A percentile compares a stretch with the other conserved stretches of the same genome.
phyloP scores from a whole-genome alignment of 2,888 invertebrate genomes.

The Cylloceria caligata region DNA sequence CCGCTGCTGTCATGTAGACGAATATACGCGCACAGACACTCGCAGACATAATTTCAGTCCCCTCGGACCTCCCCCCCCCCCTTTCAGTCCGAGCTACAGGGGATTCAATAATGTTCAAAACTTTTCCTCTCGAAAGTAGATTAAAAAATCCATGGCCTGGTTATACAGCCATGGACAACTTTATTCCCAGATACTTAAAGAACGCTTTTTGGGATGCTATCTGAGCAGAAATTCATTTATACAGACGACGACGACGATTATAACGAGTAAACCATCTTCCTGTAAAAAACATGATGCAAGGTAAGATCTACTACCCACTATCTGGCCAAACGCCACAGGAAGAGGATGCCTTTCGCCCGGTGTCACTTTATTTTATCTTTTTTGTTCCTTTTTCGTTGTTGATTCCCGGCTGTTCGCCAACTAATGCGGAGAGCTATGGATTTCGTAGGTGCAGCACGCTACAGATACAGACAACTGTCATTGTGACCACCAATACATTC shows the following conservation, averaged over 20 bases:
- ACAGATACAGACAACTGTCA: slow-evolving; percentile 13
- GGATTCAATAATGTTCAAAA: too few relatives aligned
- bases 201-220: neutral
- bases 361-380: slow-evolving; percentile 13
- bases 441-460: slow-evolving; percentile 28
- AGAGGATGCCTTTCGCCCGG: neutral
- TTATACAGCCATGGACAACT: neutral
- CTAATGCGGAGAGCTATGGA: slow-evolving; percentile 3
- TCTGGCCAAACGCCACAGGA: slow-evolving; percentile 46
- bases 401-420: slow-evolving; percentile 54
- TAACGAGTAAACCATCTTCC: slow-evolving; percentile 6
- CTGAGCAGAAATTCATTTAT: neutral
- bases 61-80: too few relatives aligned
- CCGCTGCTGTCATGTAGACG: too few relatives aligned
- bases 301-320: slow-evolving; percentile 34
- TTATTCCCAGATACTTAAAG: neutral
- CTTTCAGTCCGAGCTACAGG: too few relatives aligned
- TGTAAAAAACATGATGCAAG: slow-evolving; percentile 11
- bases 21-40: too few relatives aligned
- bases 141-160: neutral
- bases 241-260: neutral
- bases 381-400: slow-evolving; percentile 43
- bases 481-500: slow-evolving; percentile 24
- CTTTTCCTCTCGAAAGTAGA: neutral
- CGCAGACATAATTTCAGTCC: too few relatives aligned